Evolutionary conservation across 2,113 vertebrate genomes (phyloP), one percentile per base, ranked within the genome.

Genomic region (Ammospiza caudacuta): DNA sequence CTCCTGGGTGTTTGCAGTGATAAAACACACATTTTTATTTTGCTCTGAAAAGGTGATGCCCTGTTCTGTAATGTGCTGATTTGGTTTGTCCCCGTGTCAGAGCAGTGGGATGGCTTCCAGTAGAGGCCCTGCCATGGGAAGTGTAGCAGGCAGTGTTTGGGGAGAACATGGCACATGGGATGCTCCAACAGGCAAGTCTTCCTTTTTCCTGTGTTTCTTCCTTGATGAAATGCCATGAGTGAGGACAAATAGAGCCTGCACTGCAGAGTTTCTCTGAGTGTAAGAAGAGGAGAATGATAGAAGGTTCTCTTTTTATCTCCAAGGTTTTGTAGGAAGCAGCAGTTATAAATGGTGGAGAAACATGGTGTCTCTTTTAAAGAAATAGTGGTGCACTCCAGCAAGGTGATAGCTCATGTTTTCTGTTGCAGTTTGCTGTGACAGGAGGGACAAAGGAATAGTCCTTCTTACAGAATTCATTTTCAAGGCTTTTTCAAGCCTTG

Each of bases 1-100:
- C 5, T 23, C 19, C 39, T 8, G n/a, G 5, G 27, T 39, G 37
- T 66, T 87, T 62, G 39, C 59, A 55, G 33, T 47, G 52, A 75
- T 20, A 46, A 54, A 76, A 54, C 0, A 1, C 23, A 10, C 5
- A 0, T 59, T 19, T 19, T 59, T 19, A 5, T 1, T 0, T 76
- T 59, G 20, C 47, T 59, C 27, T 59, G 79, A 12, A n/a, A 75
- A 79, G 35, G 9, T 8, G 25, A 22, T 44, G 5, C 33, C 1
- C 0, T 27, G 0, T 55, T 82, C 37, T 58, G 14, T 31, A 2
- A 12, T 2, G 16, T 20, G 28, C 37, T 61, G 64, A 17, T 15
- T 39, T 69, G 33, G 12, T n/a, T 73, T 27, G 15, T 29, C 25
- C 15, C 62, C 29, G 25, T 73, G 49, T 46, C 51, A 41, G 44